Evolutionary conservation across 2,113 vertebrate species (phyloP).

Genomic region (Heterotis niloticus): DNA sequence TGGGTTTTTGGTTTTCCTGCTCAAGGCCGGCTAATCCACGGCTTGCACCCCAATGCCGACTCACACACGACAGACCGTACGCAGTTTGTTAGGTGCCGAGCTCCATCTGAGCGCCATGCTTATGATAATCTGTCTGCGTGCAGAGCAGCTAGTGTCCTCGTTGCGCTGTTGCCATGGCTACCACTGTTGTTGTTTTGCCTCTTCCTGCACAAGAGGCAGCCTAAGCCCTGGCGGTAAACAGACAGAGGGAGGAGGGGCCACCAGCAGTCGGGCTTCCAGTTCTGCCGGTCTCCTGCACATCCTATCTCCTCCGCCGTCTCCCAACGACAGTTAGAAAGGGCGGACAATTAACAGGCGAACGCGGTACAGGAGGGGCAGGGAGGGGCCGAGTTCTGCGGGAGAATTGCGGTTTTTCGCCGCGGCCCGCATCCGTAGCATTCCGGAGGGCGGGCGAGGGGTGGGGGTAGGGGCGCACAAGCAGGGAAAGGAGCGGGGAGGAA

Average conservation of each 20-base stretch:
- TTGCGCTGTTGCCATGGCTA: constrained; percentile 13
- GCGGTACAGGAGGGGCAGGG: background rate
- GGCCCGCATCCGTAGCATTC: background rate
- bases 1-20: too few species aligned
- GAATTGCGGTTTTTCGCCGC: background rate
- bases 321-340: background rate
- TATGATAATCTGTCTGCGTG: background rate
- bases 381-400: background rate
- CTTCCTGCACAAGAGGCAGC: constrained; percentile 11
- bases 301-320: background rate
- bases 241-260: background rate
- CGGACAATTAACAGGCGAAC: background rate
- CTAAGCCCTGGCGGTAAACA: constrained; percentile 6
- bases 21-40: too few species aligned
- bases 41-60: background rate
- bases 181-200: constrained; percentile 9
- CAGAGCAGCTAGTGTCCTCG: background rate
- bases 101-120: background rate
- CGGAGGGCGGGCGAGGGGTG: background rate
- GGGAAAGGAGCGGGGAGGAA: background rate
- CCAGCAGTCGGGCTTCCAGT: background rate
- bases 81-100: background rate
- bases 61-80: background rate
- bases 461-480: background rate
- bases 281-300: background rate